Base-by-base conservation (phyloP, 2,113 vertebrate species). In the Oreotragus oreotragus region DNA sequence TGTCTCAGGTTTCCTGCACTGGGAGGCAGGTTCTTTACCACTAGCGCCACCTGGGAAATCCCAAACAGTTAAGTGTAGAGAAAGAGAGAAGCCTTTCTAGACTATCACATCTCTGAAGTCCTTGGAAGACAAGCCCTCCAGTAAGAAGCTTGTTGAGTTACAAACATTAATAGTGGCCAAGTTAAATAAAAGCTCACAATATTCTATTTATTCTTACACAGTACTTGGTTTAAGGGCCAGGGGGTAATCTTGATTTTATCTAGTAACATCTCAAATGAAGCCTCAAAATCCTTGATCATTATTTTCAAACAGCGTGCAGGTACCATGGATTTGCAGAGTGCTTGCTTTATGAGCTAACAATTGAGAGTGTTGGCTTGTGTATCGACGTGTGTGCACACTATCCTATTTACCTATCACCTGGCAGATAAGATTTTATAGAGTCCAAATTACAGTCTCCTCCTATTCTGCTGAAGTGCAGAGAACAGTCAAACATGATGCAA, bases 401-500 rank as follows among this genome's bases (percentile, higher is more conserved):
- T 77, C 79, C 88, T 97, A 80, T 96, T 98, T 97, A 96, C 97
- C 57, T 83, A 94, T 84, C 64, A 81, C 98, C 84, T 58, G 58
- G 91, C 92, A 97, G 97, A 98, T 97, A 98, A 97, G 97, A 53
- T 30, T 97, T 97, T 97, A 97, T 79, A 79, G 98, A 98, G 98
- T 97, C 96, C 97, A 98, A 97, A 97, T 98, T 97, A 97, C 97
- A 95, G 73, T 76, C 97, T 93, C 95, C 94, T 97, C 83, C 92
- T 94, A 89, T 70, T 97, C 85, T 95, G 76, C 94, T 96, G 85
- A 95, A 98, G 95, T 95, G 66, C 96, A 97, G 91, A 91, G 91
- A 93, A 90, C 91, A 96, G 95, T 81, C 95, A 97, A 95, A 93
- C 90, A 89, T 92, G 97, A 97, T 96, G 95, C 84, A 88, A 98